Percentiles rank a stretch among this genome's conserved stretches.
Evolutionary conservation across 2,888 invertebrate species (phyloP).

Genomic region (Caenorhabditis drosophilae): DNA sequence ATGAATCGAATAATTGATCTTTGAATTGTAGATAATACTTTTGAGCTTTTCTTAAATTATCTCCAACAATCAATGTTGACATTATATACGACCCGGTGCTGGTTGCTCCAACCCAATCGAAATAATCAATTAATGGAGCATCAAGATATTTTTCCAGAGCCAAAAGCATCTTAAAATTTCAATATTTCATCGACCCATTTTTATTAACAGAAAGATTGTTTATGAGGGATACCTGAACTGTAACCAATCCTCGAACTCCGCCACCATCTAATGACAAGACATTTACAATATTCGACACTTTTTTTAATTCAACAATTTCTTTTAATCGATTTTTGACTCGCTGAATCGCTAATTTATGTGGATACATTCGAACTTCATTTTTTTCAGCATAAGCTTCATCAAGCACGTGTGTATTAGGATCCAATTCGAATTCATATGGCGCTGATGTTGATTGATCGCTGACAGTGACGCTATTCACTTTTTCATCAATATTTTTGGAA

Average conservation of each 20-base stretch:
- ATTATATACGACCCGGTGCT: slow-evolving; percentile 89
- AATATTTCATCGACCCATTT: neutral
- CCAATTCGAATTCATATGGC: slow-evolving; percentile 46
- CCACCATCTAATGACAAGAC: slow-evolving; percentile 89
- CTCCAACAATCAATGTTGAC: slow-evolving; percentile 79
- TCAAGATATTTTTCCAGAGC: slow-evolving; percentile 56
- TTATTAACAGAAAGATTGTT: neutral
- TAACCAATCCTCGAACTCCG: slow-evolving; percentile 81
- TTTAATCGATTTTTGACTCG: slow-evolving; percentile 41
- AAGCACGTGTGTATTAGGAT: slow-evolving; percentile 42
- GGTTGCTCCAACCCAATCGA: slow-evolving; percentile 94
- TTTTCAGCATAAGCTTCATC: slow-evolving; percentile 44
- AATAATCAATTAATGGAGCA: slow-evolving; percentile 73
- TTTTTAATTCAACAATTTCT: slow-evolving; percentile 41
- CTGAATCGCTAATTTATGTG: slow-evolving; percentile 40
- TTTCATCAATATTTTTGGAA: slow-evolving; percentile 13
- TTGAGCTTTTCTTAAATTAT: slow-evolving; percentile 78
- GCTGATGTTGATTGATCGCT: slow-evolving; percentile 34
- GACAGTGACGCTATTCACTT: slow-evolving; percentile 13
- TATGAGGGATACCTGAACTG: slow-evolving; percentile 55
- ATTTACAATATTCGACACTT: slow-evolving; percentile 52
- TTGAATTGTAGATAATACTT: slow-evolving; percentile 91
- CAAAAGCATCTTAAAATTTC: slow-evolving; percentile 50
- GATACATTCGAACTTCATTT: slow-evolving; percentile 34
- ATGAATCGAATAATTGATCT: slow-evolving; percentile 87